Evolutionary conservation across 2,888 invertebrate genomes (phyloP).

Genomic region (Drosophila hawaiiensis): DNA sequence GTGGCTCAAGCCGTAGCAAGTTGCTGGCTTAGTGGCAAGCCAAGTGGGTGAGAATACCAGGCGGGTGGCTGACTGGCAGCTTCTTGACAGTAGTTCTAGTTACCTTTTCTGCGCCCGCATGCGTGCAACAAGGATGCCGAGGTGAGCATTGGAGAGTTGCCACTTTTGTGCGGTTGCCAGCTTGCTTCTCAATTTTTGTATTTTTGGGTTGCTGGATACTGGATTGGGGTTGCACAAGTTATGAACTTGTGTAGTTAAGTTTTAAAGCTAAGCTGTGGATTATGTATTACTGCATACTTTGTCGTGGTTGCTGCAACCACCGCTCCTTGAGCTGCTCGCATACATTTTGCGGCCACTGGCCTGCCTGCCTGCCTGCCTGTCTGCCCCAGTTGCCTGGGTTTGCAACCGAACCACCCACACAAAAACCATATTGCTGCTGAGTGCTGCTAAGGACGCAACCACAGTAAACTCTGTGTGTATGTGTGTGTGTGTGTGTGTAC

Average conservation of each 20-base stretch:
- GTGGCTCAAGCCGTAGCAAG: conserved; percentile 38
- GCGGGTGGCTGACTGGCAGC: conserved; percentile 19
- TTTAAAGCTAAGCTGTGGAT: conserved; percentile 78
- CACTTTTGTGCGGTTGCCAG: conserved; percentile 53
- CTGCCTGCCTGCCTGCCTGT: neutral
- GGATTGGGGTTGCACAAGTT: conserved; percentile 58
- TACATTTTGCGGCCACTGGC: conserved; percentile 41
- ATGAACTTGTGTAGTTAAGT: conserved; percentile 78
- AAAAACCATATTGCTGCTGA: conserved; percentile 33
- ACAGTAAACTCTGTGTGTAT: conserved; percentile 36
- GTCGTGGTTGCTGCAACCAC: conserved; percentile 56
- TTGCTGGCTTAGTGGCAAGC: conserved; percentile 61
- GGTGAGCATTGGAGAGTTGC: conserved; percentile 49
- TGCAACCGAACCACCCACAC: conserved; percentile 6
- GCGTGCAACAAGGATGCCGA: conserved; percentile 55
- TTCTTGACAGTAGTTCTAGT: conserved; percentile 28
- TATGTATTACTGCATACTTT: conserved; percentile 76
- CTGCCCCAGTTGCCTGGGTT: neutral
- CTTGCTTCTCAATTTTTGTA: conserved; percentile 14
- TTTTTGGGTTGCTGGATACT: conserved; percentile 5
- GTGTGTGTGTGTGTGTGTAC: conserved; percentile 15
- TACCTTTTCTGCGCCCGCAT: conserved; percentile 38
- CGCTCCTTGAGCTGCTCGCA: conserved; percentile 19
- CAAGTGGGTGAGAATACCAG: conserved; percentile 45
- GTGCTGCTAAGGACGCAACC: conserved; percentile 46